Percentiles rank a stretch among this genome's conserved stretches.
phyloP scores from a whole-genome alignment of 2,797 vertebrate species.

The Selene dorsalis region DNA sequence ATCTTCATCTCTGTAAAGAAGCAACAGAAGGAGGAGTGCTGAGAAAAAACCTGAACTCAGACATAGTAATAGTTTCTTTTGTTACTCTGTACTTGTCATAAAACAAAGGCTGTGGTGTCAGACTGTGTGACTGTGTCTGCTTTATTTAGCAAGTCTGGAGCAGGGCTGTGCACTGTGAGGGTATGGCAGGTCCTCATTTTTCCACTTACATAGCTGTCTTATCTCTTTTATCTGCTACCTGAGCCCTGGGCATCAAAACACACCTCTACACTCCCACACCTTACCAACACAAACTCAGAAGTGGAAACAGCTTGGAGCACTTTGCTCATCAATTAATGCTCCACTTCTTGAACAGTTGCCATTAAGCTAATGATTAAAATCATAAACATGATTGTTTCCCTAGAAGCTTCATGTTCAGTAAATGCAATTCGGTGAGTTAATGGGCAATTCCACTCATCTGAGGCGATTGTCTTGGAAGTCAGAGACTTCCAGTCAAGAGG shows the following conservation, averaged over 20 bases:
- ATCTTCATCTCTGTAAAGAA: constrained; percentile 9
- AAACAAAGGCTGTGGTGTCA: constrained; percentile 34
- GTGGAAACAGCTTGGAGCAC: constrained; percentile 12
- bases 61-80: constrained; percentile 10
- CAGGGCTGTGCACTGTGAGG: constrained; percentile 9
- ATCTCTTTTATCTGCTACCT: constrained; percentile 39
- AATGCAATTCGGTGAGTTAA: constrained; percentile 12
- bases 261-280: constrained; percentile 10
- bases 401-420: not conserved
- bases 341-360: not conserved
- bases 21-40: not conserved
- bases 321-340: constrained; percentile 11
- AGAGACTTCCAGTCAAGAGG: constrained; percentile 70
- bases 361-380: not conserved
- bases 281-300: constrained; percentile 18
- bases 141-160: constrained; percentile 47
- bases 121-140: constrained; percentile 14
- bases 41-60: constrained; percentile 10
- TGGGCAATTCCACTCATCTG: constrained; percentile 36
- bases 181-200: constrained; percentile 33
- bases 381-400: constrained; percentile 12
- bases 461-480: constrained; percentile 59
- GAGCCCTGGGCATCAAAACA: constrained; percentile 24
- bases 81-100: constrained; percentile 15
- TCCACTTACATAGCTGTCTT: constrained; percentile 47